phyloP scores from a whole-genome alignment of 92 coral and sea anemone genomes.

The Palythoa caribaeorum region DNA sequence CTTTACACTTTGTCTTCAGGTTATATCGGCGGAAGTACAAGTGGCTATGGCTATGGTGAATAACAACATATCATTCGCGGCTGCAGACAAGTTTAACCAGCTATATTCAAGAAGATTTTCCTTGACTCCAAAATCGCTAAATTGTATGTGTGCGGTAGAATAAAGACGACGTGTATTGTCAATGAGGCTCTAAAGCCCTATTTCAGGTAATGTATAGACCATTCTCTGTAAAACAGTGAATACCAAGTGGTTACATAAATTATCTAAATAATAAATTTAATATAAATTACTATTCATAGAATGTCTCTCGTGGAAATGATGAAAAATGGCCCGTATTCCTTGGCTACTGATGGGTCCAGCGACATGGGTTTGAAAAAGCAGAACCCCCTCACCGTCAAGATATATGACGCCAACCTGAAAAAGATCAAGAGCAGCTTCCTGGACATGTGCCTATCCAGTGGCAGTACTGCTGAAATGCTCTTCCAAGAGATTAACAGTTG shows the following conservation, averaged over 20 bases:
- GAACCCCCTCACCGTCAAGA: constrained; percentile 64
- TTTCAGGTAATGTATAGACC: constrained; percentile 46
- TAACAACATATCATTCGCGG: constrained; percentile 56
- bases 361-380: constrained; percentile 40
- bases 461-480: constrained; percentile 59
- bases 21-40: constrained; percentile 55
- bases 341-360: constrained; percentile 53
- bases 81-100: constrained; percentile 56
- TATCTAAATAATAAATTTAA: not conserved
- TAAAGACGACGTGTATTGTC: constrained; percentile 64
- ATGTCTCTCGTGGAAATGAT: constrained; percentile 36
- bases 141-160: constrained; percentile 54
- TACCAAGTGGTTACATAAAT: constrained; percentile 2
- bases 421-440: constrained; percentile 35
- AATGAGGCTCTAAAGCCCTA: constrained; percentile 1
- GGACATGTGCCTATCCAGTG: constrained; percentile 55
- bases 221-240: constrained; percentile 1
- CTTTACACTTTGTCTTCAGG: constrained; percentile 18
- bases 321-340: constrained; percentile 48
- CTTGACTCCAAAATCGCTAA: constrained; percentile 56
- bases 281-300: not conserved
- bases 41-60: constrained; percentile 50
- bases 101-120: constrained; percentile 56
- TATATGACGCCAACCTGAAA: constrained; percentile 44
- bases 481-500: constrained; percentile 42